phyloP scores from a whole-genome alignment of 2,797 vertebrate genomes.

The Paguma larvata region DNA sequence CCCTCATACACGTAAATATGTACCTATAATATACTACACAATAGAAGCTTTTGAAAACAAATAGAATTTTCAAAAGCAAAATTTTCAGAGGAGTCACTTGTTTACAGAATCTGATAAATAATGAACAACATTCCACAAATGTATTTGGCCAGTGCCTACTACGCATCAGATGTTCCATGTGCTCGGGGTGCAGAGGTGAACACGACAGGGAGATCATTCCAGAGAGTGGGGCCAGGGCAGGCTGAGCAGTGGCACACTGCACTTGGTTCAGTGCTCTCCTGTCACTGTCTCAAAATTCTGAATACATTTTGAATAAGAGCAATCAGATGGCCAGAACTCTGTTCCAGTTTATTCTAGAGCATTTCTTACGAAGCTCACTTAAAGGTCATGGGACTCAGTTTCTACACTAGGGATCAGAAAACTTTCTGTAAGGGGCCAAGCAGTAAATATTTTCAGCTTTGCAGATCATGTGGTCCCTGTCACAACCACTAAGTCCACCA shows the following conservation, averaged over 20 bases:
- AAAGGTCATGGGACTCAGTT: background rate
- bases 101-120: background rate
- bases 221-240: too few relatives aligned
- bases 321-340: background rate
- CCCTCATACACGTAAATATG: background rate
- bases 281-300: background rate
- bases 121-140: background rate
- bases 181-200: background rate
- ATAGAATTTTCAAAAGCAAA: constrained; percentile 46
- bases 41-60: background rate
- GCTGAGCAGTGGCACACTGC: too few relatives aligned
- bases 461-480: background rate
- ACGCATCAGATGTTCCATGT: background rate
- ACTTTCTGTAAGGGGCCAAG: background rate
- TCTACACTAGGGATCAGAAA: background rate
- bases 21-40: background rate
- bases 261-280: background rate
- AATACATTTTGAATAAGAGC: background rate
- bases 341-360: background rate
- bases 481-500: background rate
- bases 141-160: background rate
- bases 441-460: background rate
- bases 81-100: background rate
- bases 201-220: background rate
- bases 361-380: background rate